Conservation (phyloP, 2,113 vertebrate genomes). For the Pterocles burchelli region DNA sequence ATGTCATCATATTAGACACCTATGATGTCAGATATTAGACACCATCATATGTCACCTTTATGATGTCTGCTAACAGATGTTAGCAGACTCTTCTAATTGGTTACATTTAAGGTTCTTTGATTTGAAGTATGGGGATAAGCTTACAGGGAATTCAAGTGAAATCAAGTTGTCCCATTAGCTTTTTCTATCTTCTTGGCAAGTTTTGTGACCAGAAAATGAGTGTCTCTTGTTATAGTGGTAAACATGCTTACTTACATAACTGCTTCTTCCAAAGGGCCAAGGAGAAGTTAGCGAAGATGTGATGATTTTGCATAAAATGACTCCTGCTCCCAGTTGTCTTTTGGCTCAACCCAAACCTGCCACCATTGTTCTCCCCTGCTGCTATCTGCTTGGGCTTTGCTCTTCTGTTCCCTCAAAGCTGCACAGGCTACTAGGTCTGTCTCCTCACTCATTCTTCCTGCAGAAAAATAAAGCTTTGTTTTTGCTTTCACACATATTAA, state of each 20-base stretch:
- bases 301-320: background rate
- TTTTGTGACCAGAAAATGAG: background rate
- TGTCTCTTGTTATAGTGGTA: background rate
- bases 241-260: background rate
- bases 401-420: background rate
- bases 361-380: background rate
- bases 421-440: background rate
- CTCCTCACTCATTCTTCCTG: background rate
- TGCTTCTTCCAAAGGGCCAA: background rate
- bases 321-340: background rate
- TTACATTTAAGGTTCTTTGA: background rate
- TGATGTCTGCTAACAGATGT: background rate
- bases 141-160: background rate
- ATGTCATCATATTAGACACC: too few species aligned
- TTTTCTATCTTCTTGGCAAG: background rate
- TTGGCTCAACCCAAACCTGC: background rate
- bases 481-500: background rate
- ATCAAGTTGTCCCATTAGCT: background rate
- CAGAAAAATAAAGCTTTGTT: background rate
- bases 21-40: too few species aligned
- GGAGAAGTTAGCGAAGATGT: background rate
- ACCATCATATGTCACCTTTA: too few species aligned
- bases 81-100: background rate
- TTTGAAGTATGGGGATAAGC: background rate
- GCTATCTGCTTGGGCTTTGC: background rate